Evolutionary conservation across 2,797 vertebrate genomes (phyloP).

Genomic region (Premnoplex brunnescens): DNA sequence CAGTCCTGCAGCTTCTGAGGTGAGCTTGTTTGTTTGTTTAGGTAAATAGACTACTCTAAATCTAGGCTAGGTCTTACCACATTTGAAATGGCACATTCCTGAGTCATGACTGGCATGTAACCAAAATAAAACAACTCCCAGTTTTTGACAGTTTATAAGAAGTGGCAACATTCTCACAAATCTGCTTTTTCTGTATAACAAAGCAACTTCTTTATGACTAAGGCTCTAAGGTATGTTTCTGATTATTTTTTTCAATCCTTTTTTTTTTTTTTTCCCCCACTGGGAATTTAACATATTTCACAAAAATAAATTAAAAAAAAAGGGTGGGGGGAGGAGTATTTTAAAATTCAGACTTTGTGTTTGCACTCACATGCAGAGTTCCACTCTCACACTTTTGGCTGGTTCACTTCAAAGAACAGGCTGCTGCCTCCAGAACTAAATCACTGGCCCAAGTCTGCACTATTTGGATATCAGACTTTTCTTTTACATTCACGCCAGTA

Average conservation of each 20-base stretch:
- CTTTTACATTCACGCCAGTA: not conserved
- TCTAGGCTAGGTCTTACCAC: not conserved
- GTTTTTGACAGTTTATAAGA: not conserved
- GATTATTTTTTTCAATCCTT: not conserved
- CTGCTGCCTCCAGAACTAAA: not conserved
- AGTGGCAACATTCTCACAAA: slow-evolving; percentile 15
- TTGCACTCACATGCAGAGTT: not conserved
- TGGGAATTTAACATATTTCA: not conserved
- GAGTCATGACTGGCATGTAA: not conserved
- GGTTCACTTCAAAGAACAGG: not conserved
- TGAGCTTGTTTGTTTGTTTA: not conserved
- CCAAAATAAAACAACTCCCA: not conserved
- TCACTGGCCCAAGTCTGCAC: not conserved
- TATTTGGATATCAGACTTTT: not conserved
- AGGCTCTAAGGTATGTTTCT: slow-evolving; percentile 1
- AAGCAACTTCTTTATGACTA: not conserved
- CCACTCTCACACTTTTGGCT: not conserved
- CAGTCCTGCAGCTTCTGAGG: not conserved
- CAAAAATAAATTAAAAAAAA: not conserved
- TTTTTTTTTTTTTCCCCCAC: not conserved
- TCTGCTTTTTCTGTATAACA: slow-evolving; percentile 21
- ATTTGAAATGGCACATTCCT: slow-evolving; percentile 7
- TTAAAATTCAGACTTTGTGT: not conserved
- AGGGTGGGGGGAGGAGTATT: too few species aligned
- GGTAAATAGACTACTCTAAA: not conserved